Base-by-base conservation (phyloP, 2,113 vertebrate genomes). In the Gobiocypris rarus region DNA sequence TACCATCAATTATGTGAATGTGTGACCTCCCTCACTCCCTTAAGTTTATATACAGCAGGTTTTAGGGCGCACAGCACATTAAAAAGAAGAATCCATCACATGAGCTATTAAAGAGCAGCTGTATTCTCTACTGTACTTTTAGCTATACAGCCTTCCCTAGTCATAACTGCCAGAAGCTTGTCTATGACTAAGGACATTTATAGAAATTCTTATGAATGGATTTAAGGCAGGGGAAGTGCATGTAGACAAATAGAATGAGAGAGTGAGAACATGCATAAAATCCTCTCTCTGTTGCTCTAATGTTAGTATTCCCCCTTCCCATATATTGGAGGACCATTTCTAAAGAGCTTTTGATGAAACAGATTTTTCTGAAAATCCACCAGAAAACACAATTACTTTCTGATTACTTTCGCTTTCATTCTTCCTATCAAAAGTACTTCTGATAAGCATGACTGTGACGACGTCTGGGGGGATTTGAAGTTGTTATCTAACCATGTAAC, bases 331-430 rank as follows among this genome's bases (percentile, higher is more conserved):
- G 19, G 24, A 87, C 43, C 56, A 45, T 88, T 84, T 80, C 82
- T 84, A 90, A 91, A 87, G 59, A 85, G 87, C 75, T 92, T 93
- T 85, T 92, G 86, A 93, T 93, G 87, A 92, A 93, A 92, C 84
- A 85, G 81, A 88, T 88, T 82, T 87, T 73, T 88, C 83, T 82
- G 69, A 74, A 92, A 94, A 93, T 92, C 90, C 91, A 87, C 84
- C 81, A 88, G 86, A 93, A 84, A 91, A 91, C 84, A 81, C 85
- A 85, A 71, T 73, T n/a, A n/a, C n/a, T n/a, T n/a, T 92, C 91
- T 93, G 88, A 92, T 91, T 91, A 67, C 79, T 79, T 88, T 85
- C 65, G 38, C 88, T 31, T 22, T 54, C 41, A 87, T 22, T 75
- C 73, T 70, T 84, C 80, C 65, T 56, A 82, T 89, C 31, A 87